Conservation (phyloP, 2,113 vertebrate genomes). For the Gallinago media region DNA sequence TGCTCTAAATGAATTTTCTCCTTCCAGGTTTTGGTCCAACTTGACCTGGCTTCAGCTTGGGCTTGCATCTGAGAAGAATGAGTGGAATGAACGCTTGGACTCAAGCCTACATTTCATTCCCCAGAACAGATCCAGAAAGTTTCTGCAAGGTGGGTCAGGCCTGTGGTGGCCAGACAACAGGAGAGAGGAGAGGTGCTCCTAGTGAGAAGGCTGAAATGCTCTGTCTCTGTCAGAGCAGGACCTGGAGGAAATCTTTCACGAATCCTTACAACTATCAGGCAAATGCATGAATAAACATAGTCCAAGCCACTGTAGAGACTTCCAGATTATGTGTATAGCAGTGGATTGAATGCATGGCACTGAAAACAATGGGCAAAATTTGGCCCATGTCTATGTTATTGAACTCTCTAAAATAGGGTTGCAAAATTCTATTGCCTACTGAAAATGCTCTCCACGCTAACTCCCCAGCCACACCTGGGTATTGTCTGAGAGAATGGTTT, state of each 20-base stretch:
- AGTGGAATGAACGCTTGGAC: rapidly evolving
- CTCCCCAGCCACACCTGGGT: not conserved
- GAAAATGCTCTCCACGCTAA: not conserved
- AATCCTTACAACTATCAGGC: not conserved
- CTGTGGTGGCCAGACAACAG: not conserved
- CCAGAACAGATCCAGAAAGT: not conserved
- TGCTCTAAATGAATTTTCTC: not conserved
- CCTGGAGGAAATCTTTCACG: not conserved
- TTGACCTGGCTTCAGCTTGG: not conserved
- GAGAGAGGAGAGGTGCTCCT: not conserved
- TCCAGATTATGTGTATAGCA: not conserved
- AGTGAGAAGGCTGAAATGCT: not conserved
- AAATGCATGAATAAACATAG: not conserved
- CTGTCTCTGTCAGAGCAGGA: not conserved
- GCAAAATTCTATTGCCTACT: not conserved
- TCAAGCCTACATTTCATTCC: not conserved
- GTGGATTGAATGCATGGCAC: not conserved
- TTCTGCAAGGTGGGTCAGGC: not conserved
- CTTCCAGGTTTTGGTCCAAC: not conserved
- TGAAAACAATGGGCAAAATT: not conserved
- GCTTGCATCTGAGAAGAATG: rapidly evolving
- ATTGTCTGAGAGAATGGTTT: not conserved
- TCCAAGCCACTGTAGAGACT: not conserved
- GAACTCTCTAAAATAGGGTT: not conserved
- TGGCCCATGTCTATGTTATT: not conserved